Evolutionary conservation across 2,797 vertebrate species (phyloP), one percentile per base, ranked within the genome.

Genomic region (Esox masquinongy): DNA sequence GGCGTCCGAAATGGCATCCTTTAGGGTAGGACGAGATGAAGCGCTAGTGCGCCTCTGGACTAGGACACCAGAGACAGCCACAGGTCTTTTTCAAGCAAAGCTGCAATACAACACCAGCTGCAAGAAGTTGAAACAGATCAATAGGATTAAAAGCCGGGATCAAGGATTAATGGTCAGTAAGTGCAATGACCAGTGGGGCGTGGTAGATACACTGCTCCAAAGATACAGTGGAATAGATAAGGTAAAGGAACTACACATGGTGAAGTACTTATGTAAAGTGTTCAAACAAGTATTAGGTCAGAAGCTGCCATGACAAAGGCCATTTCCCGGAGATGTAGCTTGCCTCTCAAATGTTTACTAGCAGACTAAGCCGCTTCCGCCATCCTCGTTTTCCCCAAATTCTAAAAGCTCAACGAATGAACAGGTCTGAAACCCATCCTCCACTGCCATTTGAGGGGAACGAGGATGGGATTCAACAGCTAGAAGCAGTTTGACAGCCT

Each of bases 201-300:
- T 80, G 79, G 75, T 77, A 86, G 83, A 74, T 19, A 15, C 50
- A 61, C 66, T 77, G 75, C 87, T 82, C 79, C 79, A 87, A 87
- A 68, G 87, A 84, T 16, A 19, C 88, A 91, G 90, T 87, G 90
- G 84, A 88, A 88, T 79, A 83, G 77, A 84, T 82, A 87, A 83
- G 76, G 84, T 80, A 76, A 75, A 87, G 84, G 82, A 85, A 74
- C 77, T 80, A 90, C 85, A 85, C 87, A 90, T 87, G 89, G 87
- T 87, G 87, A 91, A 89, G 91, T 89, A 90, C 89, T 85, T 90
- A 85, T 81, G 87, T 82, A 81, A 86, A 81, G 85, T 78, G 74
- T 76, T 67, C 63, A 85, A 75, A 77, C 81, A 86, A 74, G 9
- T 59, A 91, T 83, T 83, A 86, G 74, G 85, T 73, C 77, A 86